These are phyloP conservation scores for Willisornis vidua DNA, from an alignment of 2,113 vertebrate genomes.

Conservation along the genomic window DNA sequence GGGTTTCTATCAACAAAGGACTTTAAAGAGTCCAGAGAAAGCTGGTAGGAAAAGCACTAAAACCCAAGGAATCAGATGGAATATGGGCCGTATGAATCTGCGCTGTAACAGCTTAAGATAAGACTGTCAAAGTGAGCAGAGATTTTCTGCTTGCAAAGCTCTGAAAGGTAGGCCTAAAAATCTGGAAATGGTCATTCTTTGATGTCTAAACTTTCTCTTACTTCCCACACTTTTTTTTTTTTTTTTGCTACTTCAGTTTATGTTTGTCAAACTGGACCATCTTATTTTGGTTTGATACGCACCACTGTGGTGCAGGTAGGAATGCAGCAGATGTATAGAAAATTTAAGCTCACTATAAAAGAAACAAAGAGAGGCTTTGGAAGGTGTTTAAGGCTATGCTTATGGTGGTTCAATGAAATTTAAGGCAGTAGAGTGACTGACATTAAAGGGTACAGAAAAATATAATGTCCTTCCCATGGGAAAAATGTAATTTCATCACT, in stretches of 20 bases:
- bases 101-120: not conserved
- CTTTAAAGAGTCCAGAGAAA: not conserved
- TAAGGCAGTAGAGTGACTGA: not conserved
- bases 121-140: not conserved
- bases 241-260: not conserved
- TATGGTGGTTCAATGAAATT: not conserved
- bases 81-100: not conserved
- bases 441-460: not conserved
- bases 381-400: not conserved
- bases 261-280: not conserved
- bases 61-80: not conserved
- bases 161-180: not conserved
- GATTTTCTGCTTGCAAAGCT: not conserved
- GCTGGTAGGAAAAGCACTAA: not conserved
- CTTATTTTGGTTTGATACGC: not conserved
- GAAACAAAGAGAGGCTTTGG: not conserved
- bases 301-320: not conserved
- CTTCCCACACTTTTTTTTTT: not conserved
- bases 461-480: not conserved
- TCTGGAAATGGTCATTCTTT: not conserved
- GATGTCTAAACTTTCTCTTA: not conserved
- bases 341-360: not conserved
- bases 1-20: not conserved
- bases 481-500: constrained; percentile 42
- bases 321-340: not conserved